These are phyloP conservation scores for Lymantria dispar DNA, from an alignment of 2,888 invertebrate species.

Conservation along the genomic window DNA sequence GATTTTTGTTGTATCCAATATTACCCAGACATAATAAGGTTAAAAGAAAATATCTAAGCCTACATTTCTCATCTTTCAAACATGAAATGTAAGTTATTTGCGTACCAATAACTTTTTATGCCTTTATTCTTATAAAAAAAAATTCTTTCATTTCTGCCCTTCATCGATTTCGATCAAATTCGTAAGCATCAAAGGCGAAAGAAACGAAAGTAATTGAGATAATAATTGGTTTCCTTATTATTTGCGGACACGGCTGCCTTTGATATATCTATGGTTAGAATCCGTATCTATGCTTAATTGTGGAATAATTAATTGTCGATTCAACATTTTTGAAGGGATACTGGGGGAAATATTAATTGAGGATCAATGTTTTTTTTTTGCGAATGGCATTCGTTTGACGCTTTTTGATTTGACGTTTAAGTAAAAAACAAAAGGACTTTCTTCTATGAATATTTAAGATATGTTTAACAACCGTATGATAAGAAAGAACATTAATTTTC, in stretches of 20 bases:
- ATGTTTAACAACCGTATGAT: no score
- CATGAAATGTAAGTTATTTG: neutral
- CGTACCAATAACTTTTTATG: conserved; percentile 26
- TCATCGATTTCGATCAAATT: conserved; percentile 68
- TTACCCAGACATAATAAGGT: no score
- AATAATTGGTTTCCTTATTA: conserved; percentile 69
- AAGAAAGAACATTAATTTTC: no score
- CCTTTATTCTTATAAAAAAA: conserved; percentile 47
- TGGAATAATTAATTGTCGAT: conserved; percentile 51
- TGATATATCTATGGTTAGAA: conserved; percentile 31
- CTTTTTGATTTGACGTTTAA: no score
- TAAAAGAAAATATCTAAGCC: no score
- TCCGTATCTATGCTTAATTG: conserved; percentile 44
- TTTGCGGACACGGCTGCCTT: conserved; percentile 56
- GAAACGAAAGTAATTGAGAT: conserved; percentile 65
- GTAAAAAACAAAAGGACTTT: no score
- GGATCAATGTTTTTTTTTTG: neutral
- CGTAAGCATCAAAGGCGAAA: conserved; percentile 57
- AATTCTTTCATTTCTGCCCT: conserved; percentile 66
- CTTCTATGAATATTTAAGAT: no score
- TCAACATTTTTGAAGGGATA: conserved; percentile 6
- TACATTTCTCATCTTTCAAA: neutral
- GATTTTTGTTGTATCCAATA: no score
- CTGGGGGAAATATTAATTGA: conserved; percentile 14
- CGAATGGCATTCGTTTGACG: no score